Base-by-base conservation (phyloP, 2,888 invertebrate species). In the Leucophenga montana region DNA sequence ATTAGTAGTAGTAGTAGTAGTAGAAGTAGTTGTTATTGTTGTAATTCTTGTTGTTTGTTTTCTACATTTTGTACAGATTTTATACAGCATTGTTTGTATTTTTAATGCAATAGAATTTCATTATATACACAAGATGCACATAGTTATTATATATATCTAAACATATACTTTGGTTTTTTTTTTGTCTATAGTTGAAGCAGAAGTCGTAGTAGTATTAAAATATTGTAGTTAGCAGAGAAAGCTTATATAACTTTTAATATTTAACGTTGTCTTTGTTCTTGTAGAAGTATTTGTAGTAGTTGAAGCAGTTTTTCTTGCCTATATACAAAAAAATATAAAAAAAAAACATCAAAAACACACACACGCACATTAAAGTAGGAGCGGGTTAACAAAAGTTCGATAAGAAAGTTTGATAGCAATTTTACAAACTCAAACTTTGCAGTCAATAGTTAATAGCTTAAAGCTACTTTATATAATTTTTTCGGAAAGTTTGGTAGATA, bases 61-160 rank as follows among this genome's bases (percentile, higher is more conserved):
- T 65, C 46, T 44, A 65, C 50, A 65, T 65, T 65, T 50, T 50
- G n/a, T 77, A 74, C 76, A 75, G 79, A 72, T 74, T 81, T 73
- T 72, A 75, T 73, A 59, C 69, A 33, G 71, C 70, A 20, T 73
- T 77, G 59, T 72, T 73, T 46, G 71, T 71, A 61, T 74, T 73
- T 72, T 75, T 72, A 27, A 27, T 27, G 4, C 27, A 2, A 27
- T 27, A 27, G 27, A 76, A 31, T 22, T 66, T 20, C 6, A 33
- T 56, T 53, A 54, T 31, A 65, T 69, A 59, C 59, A 59, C 59
- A 33, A 59, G 56, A 22, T 22, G 56, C 56, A 18, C 18, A 22
- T 56, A 54, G 54, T 39, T 39, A 11, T 39, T 39, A 1, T 39
- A 39, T 39, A 27, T 27, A 27, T n/a, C n/a, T n/a, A 27, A 3